Evolutionary conservation across 2,888 invertebrate species (phyloP).

Genomic region (Hedya salicella): DNA sequence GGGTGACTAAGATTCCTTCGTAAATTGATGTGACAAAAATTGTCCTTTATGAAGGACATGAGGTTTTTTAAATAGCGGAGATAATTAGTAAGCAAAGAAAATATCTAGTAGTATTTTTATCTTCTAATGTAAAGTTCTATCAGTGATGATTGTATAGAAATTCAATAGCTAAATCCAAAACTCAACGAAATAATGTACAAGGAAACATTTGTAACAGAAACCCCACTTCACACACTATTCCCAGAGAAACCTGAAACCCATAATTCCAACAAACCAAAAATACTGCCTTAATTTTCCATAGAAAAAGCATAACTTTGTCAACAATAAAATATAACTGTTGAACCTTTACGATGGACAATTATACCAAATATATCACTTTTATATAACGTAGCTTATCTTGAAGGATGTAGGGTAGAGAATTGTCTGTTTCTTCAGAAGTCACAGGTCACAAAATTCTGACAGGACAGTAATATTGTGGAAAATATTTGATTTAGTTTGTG

Average conservation of each 20-base stretch:
- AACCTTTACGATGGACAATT: conserved; percentile 55
- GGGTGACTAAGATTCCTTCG: no score
- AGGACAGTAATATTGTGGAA: conserved; percentile 13
- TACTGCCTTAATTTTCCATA: conserved; percentile 44
- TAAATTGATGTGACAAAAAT: no score
- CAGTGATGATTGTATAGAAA: background rate
- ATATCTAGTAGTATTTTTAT: no score
- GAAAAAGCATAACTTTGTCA: conserved; percentile 58
- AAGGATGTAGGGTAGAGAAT: background rate
- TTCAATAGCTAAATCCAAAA: background rate
- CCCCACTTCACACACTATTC: conserved; percentile 43
- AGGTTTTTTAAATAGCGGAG: no score
- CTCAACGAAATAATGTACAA: background rate
- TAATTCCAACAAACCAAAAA: conserved; percentile 50
- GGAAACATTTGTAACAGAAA: conserved; percentile 1
- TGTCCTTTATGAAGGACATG: no score
- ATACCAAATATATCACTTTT: background rate
- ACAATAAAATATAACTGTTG: conserved; percentile 57
- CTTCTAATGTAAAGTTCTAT: background rate
- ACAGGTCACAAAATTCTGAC: conserved; percentile 33
- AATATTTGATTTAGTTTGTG: conserved; percentile 17
- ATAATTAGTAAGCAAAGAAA: no score
- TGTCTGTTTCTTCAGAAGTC: conserved; percentile 5
- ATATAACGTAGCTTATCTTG: background rate
- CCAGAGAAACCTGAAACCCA: conserved; percentile 42